These are phyloP conservation scores for Picus viridis DNA, from an alignment of 2,797 vertebrate genomes.

Conservation along the genomic window DNA sequence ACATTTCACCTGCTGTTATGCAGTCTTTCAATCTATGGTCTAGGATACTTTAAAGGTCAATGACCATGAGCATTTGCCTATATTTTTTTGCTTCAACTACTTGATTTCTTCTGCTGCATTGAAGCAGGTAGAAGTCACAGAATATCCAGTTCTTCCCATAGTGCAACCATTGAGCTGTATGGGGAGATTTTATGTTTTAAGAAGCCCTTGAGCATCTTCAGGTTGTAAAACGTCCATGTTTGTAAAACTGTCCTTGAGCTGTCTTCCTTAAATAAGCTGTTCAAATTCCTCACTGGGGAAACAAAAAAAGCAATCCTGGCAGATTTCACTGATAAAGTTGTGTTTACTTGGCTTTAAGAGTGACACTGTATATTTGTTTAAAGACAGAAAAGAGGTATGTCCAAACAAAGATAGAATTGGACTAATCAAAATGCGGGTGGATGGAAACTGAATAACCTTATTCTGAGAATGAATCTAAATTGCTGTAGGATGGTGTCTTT, in stretches of 20 bases:
- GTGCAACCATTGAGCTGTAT: neutral
- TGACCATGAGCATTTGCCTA: neutral
- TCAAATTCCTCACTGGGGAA: conserved; percentile 5
- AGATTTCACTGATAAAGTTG: neutral
- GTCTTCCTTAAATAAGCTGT: conserved; percentile 3
- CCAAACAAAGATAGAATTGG: neutral
- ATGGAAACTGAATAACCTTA: neutral
- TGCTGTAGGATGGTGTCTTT: neutral
- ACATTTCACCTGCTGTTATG: neutral
- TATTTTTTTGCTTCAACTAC: neutral
- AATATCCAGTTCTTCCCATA: neutral
- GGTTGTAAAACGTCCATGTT: conserved; percentile 17
- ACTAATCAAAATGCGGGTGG: neutral
- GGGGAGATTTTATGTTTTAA: neutral
- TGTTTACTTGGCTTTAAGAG: conserved; percentile 29
- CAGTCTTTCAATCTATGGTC: neutral
- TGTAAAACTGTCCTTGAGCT: conserved; percentile 2
- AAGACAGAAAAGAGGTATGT: neutral
- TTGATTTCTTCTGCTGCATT: neutral
- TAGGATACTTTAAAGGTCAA: neutral
- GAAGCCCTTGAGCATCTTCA: neutral
- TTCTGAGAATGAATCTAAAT: conserved; percentile 10
- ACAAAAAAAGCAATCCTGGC: conserved; percentile 17
- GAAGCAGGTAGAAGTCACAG: neutral
- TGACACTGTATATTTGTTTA: neutral